Conservation (phyloP, 1,140 invertebrate species). For the Penaeus indicus region DNA sequence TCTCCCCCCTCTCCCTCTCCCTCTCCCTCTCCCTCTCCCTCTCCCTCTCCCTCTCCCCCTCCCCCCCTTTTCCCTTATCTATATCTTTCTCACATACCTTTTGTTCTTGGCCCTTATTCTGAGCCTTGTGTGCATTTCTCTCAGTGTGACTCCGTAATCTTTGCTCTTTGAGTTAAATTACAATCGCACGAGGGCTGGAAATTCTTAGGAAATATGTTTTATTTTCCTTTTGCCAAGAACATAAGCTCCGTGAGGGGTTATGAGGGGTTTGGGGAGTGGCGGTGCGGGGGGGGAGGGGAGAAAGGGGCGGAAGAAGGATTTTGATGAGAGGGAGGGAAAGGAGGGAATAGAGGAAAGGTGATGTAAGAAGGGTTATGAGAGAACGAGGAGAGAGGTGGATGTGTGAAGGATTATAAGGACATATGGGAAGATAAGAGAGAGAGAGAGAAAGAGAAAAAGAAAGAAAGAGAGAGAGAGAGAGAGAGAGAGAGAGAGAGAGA, state of each 20-base stretch:
- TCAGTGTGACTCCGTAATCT: neutral
- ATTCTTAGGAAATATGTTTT: neutral
- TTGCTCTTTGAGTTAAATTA: neutral
- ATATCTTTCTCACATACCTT: neutral
- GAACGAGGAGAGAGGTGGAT: neutral
- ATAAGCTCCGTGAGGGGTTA: no score
- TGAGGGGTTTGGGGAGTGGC: neutral
- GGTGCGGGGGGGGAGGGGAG: neutral
- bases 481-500: neutral
- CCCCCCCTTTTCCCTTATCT: neutral
- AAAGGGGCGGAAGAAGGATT: neutral
- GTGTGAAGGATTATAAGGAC: neutral
- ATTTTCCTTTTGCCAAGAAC: no score
- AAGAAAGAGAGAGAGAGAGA: no score
- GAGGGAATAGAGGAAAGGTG: neutral
- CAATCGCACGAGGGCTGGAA: neutral
- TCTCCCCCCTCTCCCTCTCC: neutral
- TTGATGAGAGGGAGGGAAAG: neutral
- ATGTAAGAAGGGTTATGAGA: neutral
- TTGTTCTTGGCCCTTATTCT: neutral
- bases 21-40: neutral
- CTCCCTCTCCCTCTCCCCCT: neutral
- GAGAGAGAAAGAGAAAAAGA: neutral
- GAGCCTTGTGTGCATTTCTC: neutral
- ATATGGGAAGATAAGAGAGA: no score